These are phyloP conservation scores for Daboia siamensis DNA, from an alignment of 2,113 vertebrate genomes.

Conservation along the genomic window DNA sequence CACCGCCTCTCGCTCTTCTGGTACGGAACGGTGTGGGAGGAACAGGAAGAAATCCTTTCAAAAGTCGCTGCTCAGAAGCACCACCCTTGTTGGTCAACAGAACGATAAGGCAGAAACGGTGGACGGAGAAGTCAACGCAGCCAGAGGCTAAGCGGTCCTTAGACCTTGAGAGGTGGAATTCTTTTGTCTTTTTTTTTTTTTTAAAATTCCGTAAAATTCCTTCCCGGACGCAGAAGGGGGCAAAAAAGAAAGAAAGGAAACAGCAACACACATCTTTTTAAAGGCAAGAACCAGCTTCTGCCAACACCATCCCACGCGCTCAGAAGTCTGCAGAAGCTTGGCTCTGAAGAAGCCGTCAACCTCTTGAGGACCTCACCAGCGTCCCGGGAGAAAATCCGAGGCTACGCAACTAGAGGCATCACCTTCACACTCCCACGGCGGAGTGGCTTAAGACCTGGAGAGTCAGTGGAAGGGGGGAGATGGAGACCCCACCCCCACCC, in stretches of 20 bases:
- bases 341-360: not conserved
- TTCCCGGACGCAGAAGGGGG: conserved; percentile 13
- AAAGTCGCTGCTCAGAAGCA: not conserved
- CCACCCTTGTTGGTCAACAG: conserved; percentile 59
- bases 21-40: too few relatives aligned
- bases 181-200: not conserved
- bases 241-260: conserved; percentile 16
- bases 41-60: too few relatives aligned
- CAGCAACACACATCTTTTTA: not conserved
- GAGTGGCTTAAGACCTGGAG: not conserved
- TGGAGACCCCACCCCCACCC: not conserved
- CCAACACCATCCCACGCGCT: not conserved
- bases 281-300: conserved; percentile 3
- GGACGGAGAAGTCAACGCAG: conserved; percentile 63
- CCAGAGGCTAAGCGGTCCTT: conserved; percentile 6
- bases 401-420: not conserved
- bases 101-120: conserved; percentile 69
- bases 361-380: not conserved
- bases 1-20: fast-evolving
- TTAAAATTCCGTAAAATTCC: conserved; percentile 13
- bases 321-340: not conserved
- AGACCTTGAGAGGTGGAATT: conserved; percentile 38
- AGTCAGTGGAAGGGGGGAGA: not conserved
- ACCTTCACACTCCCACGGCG: not conserved
- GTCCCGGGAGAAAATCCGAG: not conserved